A percentile compares a stretch with the other conserved stretches of the same genome.
Conservation (phyloP, 2,113 vertebrate species). For the Alligator sinensis region DNA sequence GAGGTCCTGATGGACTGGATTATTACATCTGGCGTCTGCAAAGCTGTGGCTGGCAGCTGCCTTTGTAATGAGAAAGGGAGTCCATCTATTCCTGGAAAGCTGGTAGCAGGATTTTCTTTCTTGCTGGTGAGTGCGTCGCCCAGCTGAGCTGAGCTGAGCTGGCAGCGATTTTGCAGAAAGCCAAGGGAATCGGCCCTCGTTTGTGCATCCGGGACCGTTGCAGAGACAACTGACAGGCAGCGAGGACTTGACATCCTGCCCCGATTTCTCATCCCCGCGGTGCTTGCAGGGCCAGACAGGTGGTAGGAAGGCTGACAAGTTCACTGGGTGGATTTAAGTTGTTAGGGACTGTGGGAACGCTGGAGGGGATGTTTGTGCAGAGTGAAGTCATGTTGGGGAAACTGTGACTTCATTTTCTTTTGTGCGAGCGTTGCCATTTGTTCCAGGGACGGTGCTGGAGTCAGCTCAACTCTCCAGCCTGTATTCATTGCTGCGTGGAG, state of each 20-base stretch:
- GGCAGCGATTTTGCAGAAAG: not conserved
- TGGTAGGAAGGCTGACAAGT: not conserved
- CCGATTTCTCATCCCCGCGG: not conserved
- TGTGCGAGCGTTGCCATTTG: not conserved
- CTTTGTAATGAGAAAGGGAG: fast-evolving
- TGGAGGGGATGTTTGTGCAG: too few species aligned
- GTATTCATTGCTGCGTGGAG: fast-evolving
- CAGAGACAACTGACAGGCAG: not conserved
- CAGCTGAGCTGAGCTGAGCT: fast-evolving
- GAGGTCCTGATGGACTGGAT: not conserved
- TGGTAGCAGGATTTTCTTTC: not conserved
- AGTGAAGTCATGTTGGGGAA: not conserved
- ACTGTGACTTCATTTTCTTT: not conserved
- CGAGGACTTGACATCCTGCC: too few species aligned
- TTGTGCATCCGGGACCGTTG: not conserved
- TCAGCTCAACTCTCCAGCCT: not conserved
- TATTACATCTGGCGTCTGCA: fast-evolving
- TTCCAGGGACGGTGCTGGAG: not conserved
- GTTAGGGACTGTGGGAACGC: not conserved
- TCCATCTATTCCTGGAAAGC: not conserved
- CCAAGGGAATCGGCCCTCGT: fast-evolving
- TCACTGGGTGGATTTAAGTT: not conserved
- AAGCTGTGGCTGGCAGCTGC: not conserved
- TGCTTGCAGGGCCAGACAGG: not conserved
- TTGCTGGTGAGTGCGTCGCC: not conserved